phyloP scores from a whole-genome alignment of 2,797 vertebrate species.

The Gadopsis marmoratus region DNA sequence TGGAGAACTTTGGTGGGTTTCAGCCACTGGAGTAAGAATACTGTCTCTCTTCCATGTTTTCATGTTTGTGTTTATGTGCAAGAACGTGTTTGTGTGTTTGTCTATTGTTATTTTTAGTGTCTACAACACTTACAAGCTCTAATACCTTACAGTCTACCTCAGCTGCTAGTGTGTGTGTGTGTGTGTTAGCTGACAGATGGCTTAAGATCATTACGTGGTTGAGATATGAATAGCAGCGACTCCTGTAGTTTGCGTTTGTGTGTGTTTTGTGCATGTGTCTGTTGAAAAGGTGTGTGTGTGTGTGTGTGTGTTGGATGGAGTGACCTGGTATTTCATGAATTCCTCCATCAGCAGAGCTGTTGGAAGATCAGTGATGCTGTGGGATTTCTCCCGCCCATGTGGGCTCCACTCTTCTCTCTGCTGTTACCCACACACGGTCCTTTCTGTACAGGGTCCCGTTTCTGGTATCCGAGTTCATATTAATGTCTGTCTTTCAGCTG shows the following conservation, averaged over 20 bases:
- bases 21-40: slow-evolving; percentile 50
- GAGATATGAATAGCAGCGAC: slow-evolving; percentile 72
- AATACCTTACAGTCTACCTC: slow-evolving; percentile 45
- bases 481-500: slow-evolving; percentile 28
- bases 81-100: slow-evolving; percentile 23
- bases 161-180: slow-evolving; percentile 33
- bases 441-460: slow-evolving; percentile 40
- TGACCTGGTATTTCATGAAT: slow-evolving; percentile 63
- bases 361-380: slow-evolving; percentile 67
- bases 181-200: slow-evolving; percentile 58
- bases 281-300: slow-evolving; percentile 22
- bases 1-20: slow-evolving; percentile 33
- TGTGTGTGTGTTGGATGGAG: slow-evolving; percentile 39
- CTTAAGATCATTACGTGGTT: slow-evolving; percentile 61
- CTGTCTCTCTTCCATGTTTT: slow-evolving; percentile 35
- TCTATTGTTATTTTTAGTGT: slow-evolving; percentile 41
- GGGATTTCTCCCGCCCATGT: slow-evolving; percentile 64
- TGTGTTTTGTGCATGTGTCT: slow-evolving; percentile 48
- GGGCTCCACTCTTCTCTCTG: slow-evolving; percentile 41
- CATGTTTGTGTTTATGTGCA: slow-evolving; percentile 28
- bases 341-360: slow-evolving; percentile 44
- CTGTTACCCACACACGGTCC: slow-evolving; percentile 38
- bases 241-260: slow-evolving; percentile 65
- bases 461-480: slow-evolving; percentile 42
- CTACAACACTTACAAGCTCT: slow-evolving; percentile 47